Evolutionary conservation across 2,888 invertebrate genomes (phyloP).

Genomic region (Halictus ligatus): DNA sequence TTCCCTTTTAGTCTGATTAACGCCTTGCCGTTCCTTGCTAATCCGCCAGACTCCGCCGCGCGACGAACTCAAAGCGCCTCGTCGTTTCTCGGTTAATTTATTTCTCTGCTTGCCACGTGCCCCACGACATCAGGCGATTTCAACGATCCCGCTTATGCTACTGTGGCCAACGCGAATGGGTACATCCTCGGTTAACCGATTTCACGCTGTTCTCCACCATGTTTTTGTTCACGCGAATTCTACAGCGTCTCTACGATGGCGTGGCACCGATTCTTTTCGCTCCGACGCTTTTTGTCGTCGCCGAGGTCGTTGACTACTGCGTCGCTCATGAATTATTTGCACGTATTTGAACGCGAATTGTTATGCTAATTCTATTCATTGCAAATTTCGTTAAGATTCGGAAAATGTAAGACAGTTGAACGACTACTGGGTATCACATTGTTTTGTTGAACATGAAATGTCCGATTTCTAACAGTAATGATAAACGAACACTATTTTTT

Average conservation of each 20-base stretch:
- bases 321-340: no score
- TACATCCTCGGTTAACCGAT: background rate
- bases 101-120: background rate
- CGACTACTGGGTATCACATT: no score
- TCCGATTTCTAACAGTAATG: no score
- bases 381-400: no score
- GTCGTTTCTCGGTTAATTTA: slow-evolving; percentile 26
- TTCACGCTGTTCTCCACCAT: background rate
- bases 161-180: background rate
- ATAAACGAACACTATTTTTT: no score
- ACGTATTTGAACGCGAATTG: no score
- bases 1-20: slow-evolving; percentile 46
- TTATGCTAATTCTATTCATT: no score
- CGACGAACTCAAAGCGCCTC: background rate
- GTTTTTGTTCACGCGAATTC: background rate
- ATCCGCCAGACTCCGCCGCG: background rate
- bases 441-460: no score
- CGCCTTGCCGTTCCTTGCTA: background rate
- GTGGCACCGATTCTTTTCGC: background rate
- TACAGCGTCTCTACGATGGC: background rate
- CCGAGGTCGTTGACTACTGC: slow-evolving; percentile 1
- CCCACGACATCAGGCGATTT: background rate
- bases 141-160: background rate
- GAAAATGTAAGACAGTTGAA: no score
- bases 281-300: background rate